Evolutionary conservation across 1,140 invertebrate genomes (phyloP).

Genomic region (Brachionus rotundiformis): DNA sequence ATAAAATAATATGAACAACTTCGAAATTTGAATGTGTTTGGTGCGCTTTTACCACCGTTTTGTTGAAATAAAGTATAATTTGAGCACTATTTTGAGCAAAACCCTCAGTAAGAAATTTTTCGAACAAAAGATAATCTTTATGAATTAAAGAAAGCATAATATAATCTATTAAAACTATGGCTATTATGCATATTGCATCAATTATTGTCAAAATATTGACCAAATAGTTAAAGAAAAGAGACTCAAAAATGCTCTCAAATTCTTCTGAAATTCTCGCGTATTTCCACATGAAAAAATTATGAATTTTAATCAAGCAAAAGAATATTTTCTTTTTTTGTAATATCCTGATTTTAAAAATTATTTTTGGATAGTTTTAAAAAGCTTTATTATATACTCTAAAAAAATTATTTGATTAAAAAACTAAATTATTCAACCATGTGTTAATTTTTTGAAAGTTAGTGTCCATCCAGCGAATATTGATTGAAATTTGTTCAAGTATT

Average conservation of each 20-base stretch:
- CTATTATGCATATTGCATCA: background rate
- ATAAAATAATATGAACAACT: background rate
- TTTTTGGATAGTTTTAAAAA: background rate
- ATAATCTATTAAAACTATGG: background rate
- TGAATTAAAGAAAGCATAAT: background rate
- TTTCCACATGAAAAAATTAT: background rate
- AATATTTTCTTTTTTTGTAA: background rate
- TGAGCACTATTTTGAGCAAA: background rate
- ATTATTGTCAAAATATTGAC: background rate
- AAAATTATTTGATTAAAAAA: background rate
- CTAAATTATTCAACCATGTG: background rate
- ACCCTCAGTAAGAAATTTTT: background rate
- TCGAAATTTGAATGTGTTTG: background rate
- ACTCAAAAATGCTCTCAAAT: background rate
- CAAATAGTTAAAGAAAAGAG: background rate
- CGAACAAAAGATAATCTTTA: background rate
- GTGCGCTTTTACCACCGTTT: background rate
- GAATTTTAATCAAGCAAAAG: background rate
- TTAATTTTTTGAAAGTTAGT: background rate
- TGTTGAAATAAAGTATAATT: background rate
- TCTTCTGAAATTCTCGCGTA: background rate
- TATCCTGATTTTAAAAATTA: background rate
- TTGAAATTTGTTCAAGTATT: background rate
- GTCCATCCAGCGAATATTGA: conserved; percentile 32
- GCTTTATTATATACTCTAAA: background rate